Evolutionary conservation across 2,797 vertebrate species (phyloP), one percentile per base, ranked within the genome.

Genomic region (Bovichtus diacanthus): DNA sequence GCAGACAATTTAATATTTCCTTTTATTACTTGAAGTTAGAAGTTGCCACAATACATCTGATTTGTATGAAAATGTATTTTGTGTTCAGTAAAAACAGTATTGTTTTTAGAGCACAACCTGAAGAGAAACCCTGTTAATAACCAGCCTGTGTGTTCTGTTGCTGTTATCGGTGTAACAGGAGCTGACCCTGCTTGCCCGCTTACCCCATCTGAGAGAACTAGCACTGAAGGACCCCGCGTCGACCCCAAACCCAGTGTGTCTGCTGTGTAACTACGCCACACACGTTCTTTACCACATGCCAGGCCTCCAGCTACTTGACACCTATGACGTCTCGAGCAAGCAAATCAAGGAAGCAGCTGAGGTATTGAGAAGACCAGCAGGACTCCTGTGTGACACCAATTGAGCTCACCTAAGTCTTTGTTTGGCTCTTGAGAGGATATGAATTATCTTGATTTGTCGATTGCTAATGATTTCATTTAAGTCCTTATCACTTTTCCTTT

Each of bases 261-360:
- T 95, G 60, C 94, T 97, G 76, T 96, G 90, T 83, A 97, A 98
- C 93, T 98, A 97, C 64, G 93, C 93, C 60, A 97, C 93, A 21
- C 97, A 98, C 16, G 78, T 98, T 25, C 90, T 98, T 3, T 97
- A 97, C 90, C 97, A 98, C 86, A 88, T 97, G 80, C 97, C 97
- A 18, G 78, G 70, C 43, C 96, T 98, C 72, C 93, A 95, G 88
- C 91, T 88, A 63, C 95, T 98, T 2, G 97, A 97, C 87, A 95
- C 92, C 0, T 95, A 95, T 1, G 93, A 97, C 9, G 94, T 98
- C 43, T 96, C 94, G 2, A 86, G 88, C 80, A 96, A 94, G 82
- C 90, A 95, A 63, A 88, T 96, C 69, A 98, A 97, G 84, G 96
- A 97, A 43, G 88, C 95, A 63, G 96, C 96, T 18, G 96, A 97